Evolutionary conservation across 2,113 vertebrate genomes (phyloP).

Genomic region (Nestor notabilis): DNA sequence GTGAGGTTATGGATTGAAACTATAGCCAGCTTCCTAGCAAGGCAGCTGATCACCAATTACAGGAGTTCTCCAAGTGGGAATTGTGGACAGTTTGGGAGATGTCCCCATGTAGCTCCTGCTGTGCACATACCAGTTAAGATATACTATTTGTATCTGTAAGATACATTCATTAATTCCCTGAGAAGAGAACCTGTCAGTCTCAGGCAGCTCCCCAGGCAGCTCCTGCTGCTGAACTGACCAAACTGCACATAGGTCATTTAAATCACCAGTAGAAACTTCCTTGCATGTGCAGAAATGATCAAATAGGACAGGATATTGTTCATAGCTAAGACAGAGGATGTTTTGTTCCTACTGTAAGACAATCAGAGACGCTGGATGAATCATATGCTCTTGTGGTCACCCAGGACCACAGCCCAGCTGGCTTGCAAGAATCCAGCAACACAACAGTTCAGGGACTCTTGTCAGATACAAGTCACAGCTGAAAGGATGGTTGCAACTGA

Average conservation of each 20-base stretch:
- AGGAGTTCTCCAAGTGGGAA: neutral
- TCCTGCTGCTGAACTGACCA: neutral
- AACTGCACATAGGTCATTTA: neutral
- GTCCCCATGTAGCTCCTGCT: neutral
- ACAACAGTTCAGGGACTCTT: neutral
- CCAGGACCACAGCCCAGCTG: neutral
- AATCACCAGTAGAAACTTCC: neutral
- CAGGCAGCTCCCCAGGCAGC: neutral
- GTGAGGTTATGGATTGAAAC: neutral
- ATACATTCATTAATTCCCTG: neutral
- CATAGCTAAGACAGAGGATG: neutral
- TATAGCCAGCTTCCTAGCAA: neutral
- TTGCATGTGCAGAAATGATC: neutral
- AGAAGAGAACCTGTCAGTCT: neutral
- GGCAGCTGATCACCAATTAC: neutral
- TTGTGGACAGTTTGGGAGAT: neutral
- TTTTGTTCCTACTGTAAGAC: neutral
- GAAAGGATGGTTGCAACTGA: neutral
- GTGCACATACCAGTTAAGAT: neutral
- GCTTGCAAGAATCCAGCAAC: neutral
- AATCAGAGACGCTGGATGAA: neutral
- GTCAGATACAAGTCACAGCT: neutral
- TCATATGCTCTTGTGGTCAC: neutral
- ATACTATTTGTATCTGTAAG: neutral
- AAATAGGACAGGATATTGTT: neutral